phyloP scores from a whole-genome alignment of 2,888 invertebrate genomes.

The Drosophila atroscutellata region DNA sequence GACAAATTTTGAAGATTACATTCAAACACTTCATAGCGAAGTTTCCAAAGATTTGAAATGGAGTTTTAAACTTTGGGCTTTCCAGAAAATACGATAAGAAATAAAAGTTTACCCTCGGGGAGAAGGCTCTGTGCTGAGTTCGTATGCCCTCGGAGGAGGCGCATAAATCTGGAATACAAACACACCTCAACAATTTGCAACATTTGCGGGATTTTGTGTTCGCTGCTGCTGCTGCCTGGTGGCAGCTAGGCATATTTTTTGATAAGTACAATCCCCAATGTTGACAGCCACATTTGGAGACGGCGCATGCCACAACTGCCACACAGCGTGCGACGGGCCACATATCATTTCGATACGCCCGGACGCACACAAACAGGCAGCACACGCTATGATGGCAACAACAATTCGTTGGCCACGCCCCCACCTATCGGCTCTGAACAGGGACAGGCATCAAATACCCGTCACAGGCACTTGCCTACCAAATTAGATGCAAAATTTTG shows the following conservation, averaged over 20 bases:
- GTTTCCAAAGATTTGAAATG: not conserved
- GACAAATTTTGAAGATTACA: not conserved
- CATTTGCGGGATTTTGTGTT: not conserved
- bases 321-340: constrained; percentile 20
- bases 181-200: not conserved
- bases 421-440: not conserved
- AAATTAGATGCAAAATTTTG: constrained; percentile 43
- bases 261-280: constrained; percentile 44
- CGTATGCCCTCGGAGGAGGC: not conserved
- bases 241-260: constrained; percentile 7
- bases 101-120: not conserved
- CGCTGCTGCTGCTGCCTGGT: not conserved
- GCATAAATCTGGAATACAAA: not conserved
- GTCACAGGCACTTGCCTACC: constrained; percentile 36
- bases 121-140: not conserved
- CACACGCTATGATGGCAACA: constrained; percentile 20
- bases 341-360: constrained; percentile 42
- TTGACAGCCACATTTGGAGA: constrained; percentile 44
- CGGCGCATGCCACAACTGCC: constrained; percentile 21
- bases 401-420: constrained; percentile 36
- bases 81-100: not conserved
- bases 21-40: not conserved
- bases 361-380: constrained; percentile 26
- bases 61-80: not conserved
- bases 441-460: constrained; percentile 32